Conservation (phyloP, 2,888 invertebrate genomes). For the Alviniconcha strummeri region DNA sequence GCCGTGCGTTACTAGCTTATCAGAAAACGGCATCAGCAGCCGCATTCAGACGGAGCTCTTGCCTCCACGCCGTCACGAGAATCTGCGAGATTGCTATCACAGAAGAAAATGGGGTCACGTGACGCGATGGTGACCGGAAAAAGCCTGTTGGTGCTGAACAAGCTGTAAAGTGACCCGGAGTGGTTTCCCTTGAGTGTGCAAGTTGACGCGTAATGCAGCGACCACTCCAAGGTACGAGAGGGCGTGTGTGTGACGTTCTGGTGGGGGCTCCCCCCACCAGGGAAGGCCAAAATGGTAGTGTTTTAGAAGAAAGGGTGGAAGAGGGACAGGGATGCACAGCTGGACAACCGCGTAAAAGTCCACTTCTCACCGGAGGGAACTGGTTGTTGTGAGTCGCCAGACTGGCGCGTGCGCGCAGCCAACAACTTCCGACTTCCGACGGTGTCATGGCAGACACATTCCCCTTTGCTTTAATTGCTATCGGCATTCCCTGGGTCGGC, state of each 20-base stretch:
- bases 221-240: background rate
- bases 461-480: background rate
- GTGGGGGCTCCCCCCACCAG: background rate
- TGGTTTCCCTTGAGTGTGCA: slow-evolving; percentile 22
- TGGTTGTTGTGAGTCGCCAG: slow-evolving; percentile 34
- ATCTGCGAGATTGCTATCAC: slow-evolving; percentile 4
- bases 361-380: slow-evolving; percentile 25
- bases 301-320: background rate
- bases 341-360: slow-evolving; percentile 1
- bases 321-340: background rate
- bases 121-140: slow-evolving; percentile 27
- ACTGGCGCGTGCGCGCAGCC: slow-evolving; percentile 36
- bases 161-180: slow-evolving; percentile 15
- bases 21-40: too few species aligned
- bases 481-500: too few species aligned
- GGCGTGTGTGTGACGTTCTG: background rate
- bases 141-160: slow-evolving; percentile 27
- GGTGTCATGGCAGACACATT: background rate
- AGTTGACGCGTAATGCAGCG: slow-evolving; percentile 10
- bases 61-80: background rate
- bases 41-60: too few species aligned
- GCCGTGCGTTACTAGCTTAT: too few species aligned
- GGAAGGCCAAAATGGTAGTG: background rate
- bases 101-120: slow-evolving; percentile 19
- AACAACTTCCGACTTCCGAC: slow-evolving; percentile 37